A percentile compares a stretch with the other conserved stretches of the same genome.
These are phyloP conservation scores for Dufourea novaeangliae DNA, from an alignment of 1,140 invertebrate species.

Conservation along the genomic window DNA sequence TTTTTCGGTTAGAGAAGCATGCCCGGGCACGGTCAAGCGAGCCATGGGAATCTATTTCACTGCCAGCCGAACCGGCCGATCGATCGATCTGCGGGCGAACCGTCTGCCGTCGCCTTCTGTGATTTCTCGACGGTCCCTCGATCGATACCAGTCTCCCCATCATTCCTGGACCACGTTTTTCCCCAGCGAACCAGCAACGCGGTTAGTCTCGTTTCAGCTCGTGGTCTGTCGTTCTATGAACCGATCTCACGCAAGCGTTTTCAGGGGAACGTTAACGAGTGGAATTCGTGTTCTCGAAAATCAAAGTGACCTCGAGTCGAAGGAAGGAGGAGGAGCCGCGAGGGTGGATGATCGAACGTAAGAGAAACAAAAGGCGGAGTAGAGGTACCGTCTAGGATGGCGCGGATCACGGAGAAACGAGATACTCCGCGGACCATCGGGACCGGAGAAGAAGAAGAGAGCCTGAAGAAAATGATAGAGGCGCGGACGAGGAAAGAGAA, in stretches of 20 bases:
- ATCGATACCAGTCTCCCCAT: too few species aligned
- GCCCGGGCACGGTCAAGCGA: constrained; percentile 43
- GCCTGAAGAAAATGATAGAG: constrained; percentile 47
- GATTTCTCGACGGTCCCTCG: background rate
- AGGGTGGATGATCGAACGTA: background rate
- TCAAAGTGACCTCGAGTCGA: too few species aligned
- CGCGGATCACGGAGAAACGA: constrained; percentile 21
- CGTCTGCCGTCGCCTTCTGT: background rate
- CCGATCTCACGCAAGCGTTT: too few species aligned
- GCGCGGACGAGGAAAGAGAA: background rate
- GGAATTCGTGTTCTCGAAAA: background rate
- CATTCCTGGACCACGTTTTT: too few species aligned
- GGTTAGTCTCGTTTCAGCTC: too few species aligned
- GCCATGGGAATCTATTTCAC: constrained; percentile 17
- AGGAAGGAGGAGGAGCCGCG: background rate
- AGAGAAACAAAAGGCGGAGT: background rate
- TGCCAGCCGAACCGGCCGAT: constrained; percentile 6
- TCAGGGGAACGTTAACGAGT: too few species aligned
- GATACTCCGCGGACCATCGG: constrained; percentile 19
- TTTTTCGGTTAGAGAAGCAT: too few species aligned
- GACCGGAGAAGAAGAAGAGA: constrained; percentile 39
- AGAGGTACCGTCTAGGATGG: background rate
- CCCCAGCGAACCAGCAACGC: too few species aligned
- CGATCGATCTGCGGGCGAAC: constrained; percentile 14
- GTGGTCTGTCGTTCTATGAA: too few species aligned